Evolutionary conservation across 2,888 invertebrate species (phyloP).

Genomic region (Aleiodes alternator): DNA sequence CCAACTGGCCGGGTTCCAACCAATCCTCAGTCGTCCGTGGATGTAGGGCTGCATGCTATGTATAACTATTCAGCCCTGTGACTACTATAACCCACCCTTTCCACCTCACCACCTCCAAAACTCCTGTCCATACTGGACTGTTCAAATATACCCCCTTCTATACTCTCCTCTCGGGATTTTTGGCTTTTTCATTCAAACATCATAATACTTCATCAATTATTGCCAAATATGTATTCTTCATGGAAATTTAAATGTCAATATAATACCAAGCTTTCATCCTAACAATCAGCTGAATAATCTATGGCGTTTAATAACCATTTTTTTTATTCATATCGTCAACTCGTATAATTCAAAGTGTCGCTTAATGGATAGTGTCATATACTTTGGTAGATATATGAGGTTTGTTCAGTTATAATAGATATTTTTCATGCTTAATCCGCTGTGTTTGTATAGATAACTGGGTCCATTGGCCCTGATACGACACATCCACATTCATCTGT

Average conservation of each 20-base stretch:
- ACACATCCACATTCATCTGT: no score
- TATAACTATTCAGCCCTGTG: conserved; percentile 45
- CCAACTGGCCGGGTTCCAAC: conserved; percentile 75
- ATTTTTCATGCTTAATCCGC: conserved; percentile 20
- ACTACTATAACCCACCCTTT: conserved; percentile 40
- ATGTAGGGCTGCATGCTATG: conserved; percentile 57
- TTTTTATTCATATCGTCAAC: conserved; percentile 33
- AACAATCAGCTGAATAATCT: background rate
- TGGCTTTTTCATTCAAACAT: background rate
- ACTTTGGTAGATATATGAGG: background rate
- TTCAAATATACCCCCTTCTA: background rate
- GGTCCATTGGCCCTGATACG: no score
- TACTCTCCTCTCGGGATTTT: conserved; percentile 7
- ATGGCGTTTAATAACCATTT: conserved; percentile 3
- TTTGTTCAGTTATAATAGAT: background rate
- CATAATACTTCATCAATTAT: conserved; percentile 18
- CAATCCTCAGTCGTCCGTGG: conserved; percentile 70
- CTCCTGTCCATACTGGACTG: conserved; percentile 46
- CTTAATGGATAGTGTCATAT: background rate
- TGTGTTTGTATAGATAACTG: no score
- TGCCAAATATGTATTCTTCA: background rate
- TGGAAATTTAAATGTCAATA: conserved; percentile 41
- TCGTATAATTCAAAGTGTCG: conserved; percentile 19
- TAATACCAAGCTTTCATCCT: conserved; percentile 46
- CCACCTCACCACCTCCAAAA: conserved; percentile 9